Conservation (phyloP, 2,113 vertebrate species). For the Leuciscus idus region DNA sequence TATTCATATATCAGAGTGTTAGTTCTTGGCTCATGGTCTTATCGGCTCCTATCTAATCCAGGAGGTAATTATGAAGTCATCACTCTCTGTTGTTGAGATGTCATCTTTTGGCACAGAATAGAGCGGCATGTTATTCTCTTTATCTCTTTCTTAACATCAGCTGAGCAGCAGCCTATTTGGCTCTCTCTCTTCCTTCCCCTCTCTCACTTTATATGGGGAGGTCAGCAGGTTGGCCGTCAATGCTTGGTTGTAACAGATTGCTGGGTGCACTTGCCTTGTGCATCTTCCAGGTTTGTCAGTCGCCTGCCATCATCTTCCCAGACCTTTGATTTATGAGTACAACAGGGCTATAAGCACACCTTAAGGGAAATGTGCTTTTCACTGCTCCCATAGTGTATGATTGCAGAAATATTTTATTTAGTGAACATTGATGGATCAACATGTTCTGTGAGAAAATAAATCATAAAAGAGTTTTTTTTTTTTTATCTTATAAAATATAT, state of each 20-base stretch:
- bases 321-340: not conserved
- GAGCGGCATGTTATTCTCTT: not conserved
- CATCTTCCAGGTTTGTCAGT: constrained; percentile 14
- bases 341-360: not conserved
- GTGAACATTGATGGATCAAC: not conserved
- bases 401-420: not conserved
- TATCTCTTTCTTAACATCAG: constrained; percentile 56
- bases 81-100: constrained; percentile 8
- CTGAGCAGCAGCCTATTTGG: constrained; percentile 40
- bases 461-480: too few species aligned
- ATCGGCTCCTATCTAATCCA: constrained; percentile 31
- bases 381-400: not conserved
- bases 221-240: constrained; percentile 12
- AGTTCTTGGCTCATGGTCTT: not conserved
- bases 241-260: constrained; percentile 11
- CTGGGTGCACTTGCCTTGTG: constrained; percentile 7
- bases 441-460: not conserved
- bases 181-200: not conserved
- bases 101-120: not conserved
- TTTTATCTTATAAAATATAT: too few species aligned
- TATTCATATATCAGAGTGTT: not conserved
- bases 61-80: constrained; percentile 35
- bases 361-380: constrained; percentile 5
- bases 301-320: not conserved
- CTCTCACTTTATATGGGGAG: not conserved